phyloP scores from a whole-genome alignment of 2,888 invertebrate genomes.

The Margaritifera margaritifera region DNA sequence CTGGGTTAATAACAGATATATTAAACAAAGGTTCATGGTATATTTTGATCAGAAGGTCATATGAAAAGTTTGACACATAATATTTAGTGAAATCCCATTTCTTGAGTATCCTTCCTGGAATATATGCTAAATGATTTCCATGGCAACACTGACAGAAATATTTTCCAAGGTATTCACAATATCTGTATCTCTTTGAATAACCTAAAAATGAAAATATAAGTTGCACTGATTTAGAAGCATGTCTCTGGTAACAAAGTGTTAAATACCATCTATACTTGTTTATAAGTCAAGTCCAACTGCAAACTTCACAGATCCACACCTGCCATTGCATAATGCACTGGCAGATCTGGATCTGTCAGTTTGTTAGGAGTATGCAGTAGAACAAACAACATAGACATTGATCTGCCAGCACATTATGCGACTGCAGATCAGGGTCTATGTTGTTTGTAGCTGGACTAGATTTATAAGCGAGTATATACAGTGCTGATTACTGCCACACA shows the following conservation, averaged over 20 bases:
- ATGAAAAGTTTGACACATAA: conserved; percentile 87
- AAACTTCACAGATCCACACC: neutral
- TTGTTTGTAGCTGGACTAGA: too few species aligned
- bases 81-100: conserved; percentile 79
- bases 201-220: conserved; percentile 58
- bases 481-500: too few species aligned
- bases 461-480: too few species aligned
- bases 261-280: too few species aligned
- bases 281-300: conserved; percentile 11
- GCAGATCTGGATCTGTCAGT: too few species aligned
- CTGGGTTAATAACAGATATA: conserved; percentile 81
- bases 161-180: conserved; percentile 87
- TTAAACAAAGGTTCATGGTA: conserved; percentile 85
- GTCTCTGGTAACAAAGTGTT: too few species aligned
- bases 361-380: too few species aligned
- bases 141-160: conserved; percentile 92
- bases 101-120: conserved; percentile 76
- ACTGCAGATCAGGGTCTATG: too few species aligned
- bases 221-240: too few species aligned
- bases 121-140: conserved; percentile 82
- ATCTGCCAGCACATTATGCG: too few species aligned
- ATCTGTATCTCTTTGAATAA: conserved; percentile 84
- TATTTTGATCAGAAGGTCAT: conserved; percentile 84
- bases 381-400: too few species aligned
- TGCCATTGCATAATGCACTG: too few species aligned